These are phyloP conservation scores for Falco punctatus DNA, from an alignment of 2,113 vertebrate species.

Conservation along the genomic window DNA sequence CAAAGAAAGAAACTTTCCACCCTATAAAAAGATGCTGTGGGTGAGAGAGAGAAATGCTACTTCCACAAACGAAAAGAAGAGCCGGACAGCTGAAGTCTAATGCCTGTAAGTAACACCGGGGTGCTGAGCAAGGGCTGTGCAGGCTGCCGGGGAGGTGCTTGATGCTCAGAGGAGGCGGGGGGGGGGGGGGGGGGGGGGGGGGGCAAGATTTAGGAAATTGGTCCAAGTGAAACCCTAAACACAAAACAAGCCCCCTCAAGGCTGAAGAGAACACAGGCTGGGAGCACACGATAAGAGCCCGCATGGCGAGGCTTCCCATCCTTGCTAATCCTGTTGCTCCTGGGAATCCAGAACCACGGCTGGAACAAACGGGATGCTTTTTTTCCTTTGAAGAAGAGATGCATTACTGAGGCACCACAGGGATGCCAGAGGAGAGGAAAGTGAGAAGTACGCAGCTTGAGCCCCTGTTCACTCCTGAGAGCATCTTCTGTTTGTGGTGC, in stretches of 20 bases:
- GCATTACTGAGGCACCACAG: fast-evolving
- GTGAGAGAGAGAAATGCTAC: background rate
- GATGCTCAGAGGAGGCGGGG: background rate
- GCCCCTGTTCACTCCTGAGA: fast-evolving
- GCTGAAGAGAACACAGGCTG: background rate
- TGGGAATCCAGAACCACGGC: background rate
- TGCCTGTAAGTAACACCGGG: fast-evolving
- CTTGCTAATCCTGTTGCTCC: background rate
- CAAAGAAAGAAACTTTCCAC: background rate
- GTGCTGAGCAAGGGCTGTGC: background rate
- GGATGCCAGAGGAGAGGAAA: background rate
- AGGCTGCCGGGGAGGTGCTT: fast-evolving
- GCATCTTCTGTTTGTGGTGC: fast-evolving
- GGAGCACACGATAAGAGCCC: background rate
- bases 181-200: background rate
- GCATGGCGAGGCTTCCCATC: background rate
- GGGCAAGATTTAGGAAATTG: background rate
- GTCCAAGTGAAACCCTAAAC: background rate
- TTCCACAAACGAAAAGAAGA: fast-evolving
- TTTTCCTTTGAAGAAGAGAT: background rate
- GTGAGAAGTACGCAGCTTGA: background rate
- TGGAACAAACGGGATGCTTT: background rate
- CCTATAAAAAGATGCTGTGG: background rate
- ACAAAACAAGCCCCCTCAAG: background rate
- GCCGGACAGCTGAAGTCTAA: no score